Evolutionary conservation across 92 coral and sea anemone species (phyloP).

Genomic region (Plumapathes pennacea): DNA sequence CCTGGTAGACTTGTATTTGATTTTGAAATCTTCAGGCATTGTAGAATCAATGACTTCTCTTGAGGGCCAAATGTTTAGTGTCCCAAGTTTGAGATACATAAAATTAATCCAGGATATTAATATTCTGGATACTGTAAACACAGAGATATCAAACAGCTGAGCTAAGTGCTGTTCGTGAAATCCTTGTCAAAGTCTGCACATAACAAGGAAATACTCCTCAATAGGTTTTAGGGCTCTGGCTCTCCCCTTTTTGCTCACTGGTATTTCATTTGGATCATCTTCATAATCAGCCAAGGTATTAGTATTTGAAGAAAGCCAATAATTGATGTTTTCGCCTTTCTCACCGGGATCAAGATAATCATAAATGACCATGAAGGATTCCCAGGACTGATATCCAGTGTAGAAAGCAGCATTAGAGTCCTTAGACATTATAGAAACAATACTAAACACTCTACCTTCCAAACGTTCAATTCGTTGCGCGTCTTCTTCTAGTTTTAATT

Average conservation of each 20-base stretch:
- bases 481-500: not conserved
- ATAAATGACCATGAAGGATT: slow-evolving; percentile 23
- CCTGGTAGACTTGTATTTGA: slow-evolving; percentile 9
- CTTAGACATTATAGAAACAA: slow-evolving; percentile 21
- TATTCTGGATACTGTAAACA: slow-evolving; percentile 9
- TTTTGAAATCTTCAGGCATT: slow-evolving; percentile 44
- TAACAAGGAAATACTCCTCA: slow-evolving; percentile 17
- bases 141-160: slow-evolving; percentile 18
- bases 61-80: slow-evolving; percentile 28
- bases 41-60: slow-evolving; percentile 10
- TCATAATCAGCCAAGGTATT: slow-evolving; percentile 6
- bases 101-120: slow-evolving; percentile 14
- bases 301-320: slow-evolving; percentile 24
- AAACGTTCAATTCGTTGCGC: slow-evolving; percentile 4
- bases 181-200: slow-evolving; percentile 14
- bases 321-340: slow-evolving; percentile 16
- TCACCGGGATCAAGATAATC: slow-evolving; percentile 19
- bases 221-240: slow-evolving; percentile 14
- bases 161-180: slow-evolving; percentile 36
- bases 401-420: slow-evolving; percentile 21
- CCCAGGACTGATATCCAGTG: slow-evolving; percentile 30
- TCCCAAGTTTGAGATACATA: slow-evolving; percentile 24
- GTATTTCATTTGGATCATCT: slow-evolving; percentile 6
- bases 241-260: slow-evolving; percentile 34
- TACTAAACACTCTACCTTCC: slow-evolving; percentile 21